Conservation (phyloP, 2,797 vertebrate genomes). For the Nothura maculosa region DNA sequence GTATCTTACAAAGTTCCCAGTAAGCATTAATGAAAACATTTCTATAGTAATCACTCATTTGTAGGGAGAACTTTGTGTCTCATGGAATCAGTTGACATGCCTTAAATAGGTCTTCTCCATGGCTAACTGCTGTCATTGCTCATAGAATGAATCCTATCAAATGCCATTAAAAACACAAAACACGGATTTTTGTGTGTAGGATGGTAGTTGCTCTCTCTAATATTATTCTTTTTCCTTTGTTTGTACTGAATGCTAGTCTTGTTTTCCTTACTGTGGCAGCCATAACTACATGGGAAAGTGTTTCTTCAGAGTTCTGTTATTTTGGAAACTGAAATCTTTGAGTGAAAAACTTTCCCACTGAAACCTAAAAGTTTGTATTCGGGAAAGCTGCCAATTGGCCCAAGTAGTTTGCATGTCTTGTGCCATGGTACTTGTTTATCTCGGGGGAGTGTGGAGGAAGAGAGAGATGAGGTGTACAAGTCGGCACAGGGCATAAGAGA, state of each 20-base stretch:
- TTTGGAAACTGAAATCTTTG: constrained; percentile 43
- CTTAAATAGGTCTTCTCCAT: neutral
- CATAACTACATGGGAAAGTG: constrained; percentile 7
- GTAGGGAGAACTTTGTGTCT: neutral
- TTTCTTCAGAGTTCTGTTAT: neutral
- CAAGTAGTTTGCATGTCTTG: neutral
- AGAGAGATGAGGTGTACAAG: neutral
- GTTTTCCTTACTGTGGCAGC: neutral
- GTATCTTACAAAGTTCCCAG: neutral
- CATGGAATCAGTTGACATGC: neutral
- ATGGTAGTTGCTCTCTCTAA: neutral
- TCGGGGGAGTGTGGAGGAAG: neutral
- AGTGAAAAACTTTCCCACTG: constrained; percentile 1
- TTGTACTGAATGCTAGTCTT: neutral
- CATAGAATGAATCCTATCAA: neutral
- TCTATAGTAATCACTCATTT: neutral
- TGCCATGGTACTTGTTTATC: neutral
- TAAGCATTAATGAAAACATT: neutral
- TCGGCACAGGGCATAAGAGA: neutral
- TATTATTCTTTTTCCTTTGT: neutral
- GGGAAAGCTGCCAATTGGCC: constrained; percentile 15
- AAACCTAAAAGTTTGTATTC: neutral
- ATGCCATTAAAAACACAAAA: neutral
- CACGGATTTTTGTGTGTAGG: neutral
- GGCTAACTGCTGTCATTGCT: neutral